Evolutionary conservation across 2,113 vertebrate genomes (phyloP), one percentile per base, ranked within the genome.

Genomic region (Ammospiza nelsoni): DNA sequence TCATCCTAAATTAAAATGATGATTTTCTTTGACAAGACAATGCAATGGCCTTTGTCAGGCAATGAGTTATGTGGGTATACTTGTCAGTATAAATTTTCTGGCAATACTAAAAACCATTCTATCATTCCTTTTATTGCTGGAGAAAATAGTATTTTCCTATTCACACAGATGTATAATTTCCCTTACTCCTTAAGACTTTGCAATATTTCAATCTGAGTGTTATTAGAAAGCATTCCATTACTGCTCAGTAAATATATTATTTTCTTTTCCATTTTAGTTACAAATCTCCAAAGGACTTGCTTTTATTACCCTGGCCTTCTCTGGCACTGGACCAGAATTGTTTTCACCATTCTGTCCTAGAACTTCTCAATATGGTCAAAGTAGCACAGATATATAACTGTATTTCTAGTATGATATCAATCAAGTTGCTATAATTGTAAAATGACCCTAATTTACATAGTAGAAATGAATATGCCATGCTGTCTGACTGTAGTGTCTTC

Each of bases 201-300:
- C 79, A 97, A 63, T 97, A 90, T 66, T 97, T 97, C 94, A 96
- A 87, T 96, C 89, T 90, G 77, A 96, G 58, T 94, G 29, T 96
- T 96, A 96, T 96, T 97, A 96, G 58, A 94, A 95, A 97, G 89
- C 74, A 94, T 97, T 97, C 87, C 91, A 86, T 97, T 96, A 95
- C 69, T 90, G 55, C 51, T 89, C 44, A 66, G 92, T 92, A 97
- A 98, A 97, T 89, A 95, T 68, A 95, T 97, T 87, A 73, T 85
- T 96, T 98, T 92, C 33, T 92, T 94, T 95, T 76, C 35, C 51
- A 83, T 95, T 95, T 87, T 77, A 62, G 79, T 94, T 89, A 89
- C 41, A 67, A 58, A 21, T 92, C 61, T 94, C 65, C 58, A 87
- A 95, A 85, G 35, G 81, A 76, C 65, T 96, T 71, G 33, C 35